phyloP scores from a whole-genome alignment of 2,888 invertebrate genomes.

The Pterobdella sp. region DNA sequence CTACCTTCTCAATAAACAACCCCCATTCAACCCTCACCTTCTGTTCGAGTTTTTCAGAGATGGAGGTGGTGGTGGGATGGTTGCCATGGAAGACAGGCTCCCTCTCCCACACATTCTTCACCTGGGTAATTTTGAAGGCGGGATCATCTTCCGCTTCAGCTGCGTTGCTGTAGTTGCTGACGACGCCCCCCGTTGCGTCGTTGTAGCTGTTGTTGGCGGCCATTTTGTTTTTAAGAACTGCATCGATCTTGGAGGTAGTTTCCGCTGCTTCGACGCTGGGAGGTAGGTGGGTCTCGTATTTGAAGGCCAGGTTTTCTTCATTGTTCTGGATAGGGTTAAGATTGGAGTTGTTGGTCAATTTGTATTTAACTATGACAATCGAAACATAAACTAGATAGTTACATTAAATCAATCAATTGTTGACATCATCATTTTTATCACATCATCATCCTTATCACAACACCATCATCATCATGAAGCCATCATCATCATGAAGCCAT shows the following conservation, averaged over 20 bases:
- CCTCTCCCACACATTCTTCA: constrained; percentile 64
- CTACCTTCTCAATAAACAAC: background rate
- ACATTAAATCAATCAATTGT: too few relatives aligned
- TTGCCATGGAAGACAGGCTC: background rate
- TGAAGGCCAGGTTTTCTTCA: background rate
- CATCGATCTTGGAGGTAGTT: background rate
- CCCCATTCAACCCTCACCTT: background rate
- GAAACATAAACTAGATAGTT: too few relatives aligned
- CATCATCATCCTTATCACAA: too few relatives aligned
- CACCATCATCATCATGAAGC: too few relatives aligned
- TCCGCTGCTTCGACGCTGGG: background rate
- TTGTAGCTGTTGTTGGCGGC: constrained; percentile 7
- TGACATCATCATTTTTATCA: too few relatives aligned
- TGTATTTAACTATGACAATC: too few relatives aligned
- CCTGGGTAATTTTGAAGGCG: constrained; percentile 85
- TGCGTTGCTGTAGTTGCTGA: background rate
- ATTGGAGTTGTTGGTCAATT: background rate
- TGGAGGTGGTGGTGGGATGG: too few relatives aligned
- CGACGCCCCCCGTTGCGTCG: constrained; percentile 5
- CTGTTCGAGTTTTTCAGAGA: background rate
- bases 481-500: too few relatives aligned
- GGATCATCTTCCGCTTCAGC: constrained; percentile 67
- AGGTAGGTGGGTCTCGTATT: background rate
- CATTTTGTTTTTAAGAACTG: background rate
- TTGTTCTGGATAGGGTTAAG: background rate